phyloP scores from a whole-genome alignment of 2,113 vertebrate species.

The Pitta sordida region DNA sequence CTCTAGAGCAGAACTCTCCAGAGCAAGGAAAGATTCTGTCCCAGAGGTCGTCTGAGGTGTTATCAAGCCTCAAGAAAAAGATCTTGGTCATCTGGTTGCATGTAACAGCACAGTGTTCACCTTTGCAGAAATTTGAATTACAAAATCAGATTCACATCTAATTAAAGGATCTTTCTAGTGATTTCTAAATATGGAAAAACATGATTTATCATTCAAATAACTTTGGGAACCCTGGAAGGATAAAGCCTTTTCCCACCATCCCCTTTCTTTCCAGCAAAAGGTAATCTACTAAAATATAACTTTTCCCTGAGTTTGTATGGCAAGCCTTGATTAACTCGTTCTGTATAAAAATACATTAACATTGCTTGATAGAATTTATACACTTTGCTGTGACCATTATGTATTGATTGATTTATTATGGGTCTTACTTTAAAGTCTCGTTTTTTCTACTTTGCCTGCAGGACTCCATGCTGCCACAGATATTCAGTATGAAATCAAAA shows the following conservation, averaged over 20 bases:
- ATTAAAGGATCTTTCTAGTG: background rate
- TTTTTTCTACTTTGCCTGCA: background rate
- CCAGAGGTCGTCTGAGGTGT: background rate
- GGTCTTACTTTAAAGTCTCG: background rate
- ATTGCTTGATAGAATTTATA: background rate
- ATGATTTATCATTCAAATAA: background rate
- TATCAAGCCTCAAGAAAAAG: background rate
- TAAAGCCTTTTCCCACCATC: background rate
- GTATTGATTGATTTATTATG: background rate
- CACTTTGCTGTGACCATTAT: background rate
- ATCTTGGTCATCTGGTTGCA: background rate
- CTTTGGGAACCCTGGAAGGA: background rate
- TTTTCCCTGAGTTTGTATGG: background rate
- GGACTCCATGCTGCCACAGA: background rate
- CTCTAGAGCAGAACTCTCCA: background rate
- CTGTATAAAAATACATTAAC: background rate
- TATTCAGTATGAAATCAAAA: background rate
- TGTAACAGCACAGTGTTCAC: rapidly evolving
- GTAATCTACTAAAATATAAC: background rate
- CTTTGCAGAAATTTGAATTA: background rate
- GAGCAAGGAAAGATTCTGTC: background rate
- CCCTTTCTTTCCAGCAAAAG: background rate
- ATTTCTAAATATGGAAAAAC: background rate
- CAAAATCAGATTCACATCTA: background rate
- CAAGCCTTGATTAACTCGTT: background rate